These are phyloP conservation scores for Apogon talboti DNA, from an alignment of 2,797 vertebrate genomes.

Conservation along the genomic window DNA sequence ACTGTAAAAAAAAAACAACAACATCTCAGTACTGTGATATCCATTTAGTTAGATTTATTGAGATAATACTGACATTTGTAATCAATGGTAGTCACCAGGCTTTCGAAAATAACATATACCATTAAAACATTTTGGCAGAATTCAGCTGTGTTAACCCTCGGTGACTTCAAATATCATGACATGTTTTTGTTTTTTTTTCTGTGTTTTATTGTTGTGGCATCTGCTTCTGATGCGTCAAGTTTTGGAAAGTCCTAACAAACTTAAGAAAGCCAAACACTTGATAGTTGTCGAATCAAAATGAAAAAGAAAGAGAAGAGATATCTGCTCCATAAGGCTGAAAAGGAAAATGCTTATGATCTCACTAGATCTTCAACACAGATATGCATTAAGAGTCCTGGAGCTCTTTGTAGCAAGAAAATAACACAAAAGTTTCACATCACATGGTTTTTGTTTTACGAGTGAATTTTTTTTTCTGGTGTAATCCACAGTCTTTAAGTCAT, in stretches of 20 bases:
- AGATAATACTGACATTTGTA: conserved; percentile 88
- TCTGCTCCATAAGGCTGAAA: conserved; percentile 77
- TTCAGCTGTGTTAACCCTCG: conserved; percentile 57
- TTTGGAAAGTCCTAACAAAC: conserved; percentile 68
- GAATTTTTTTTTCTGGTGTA: conserved; percentile 57
- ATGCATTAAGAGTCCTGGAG: conserved; percentile 72
- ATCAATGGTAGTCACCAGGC: conserved; percentile 81
- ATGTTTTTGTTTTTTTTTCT: conserved; percentile 34
- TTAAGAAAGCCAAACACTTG: conserved; percentile 73
- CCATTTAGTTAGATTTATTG: conserved; percentile 85
- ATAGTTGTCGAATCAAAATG: conserved; percentile 60
- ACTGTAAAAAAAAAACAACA: conserved; percentile 41
- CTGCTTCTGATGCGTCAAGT: conserved; percentile 57
- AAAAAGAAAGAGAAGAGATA: conserved; percentile 59
- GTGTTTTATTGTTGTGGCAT: conserved; percentile 61
- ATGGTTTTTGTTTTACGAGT: conserved; percentile 65
- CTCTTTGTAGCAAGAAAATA: conserved; percentile 70
- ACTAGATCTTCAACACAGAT: conserved; percentile 78
- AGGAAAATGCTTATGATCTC: conserved; percentile 78
- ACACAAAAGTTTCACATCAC: conserved; percentile 80
- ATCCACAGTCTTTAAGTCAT: conserved; percentile 73
- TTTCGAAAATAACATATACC: conserved; percentile 82
- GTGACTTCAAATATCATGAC: conserved; percentile 69
- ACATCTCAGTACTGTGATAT: conserved; percentile 41
- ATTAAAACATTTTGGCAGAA: conserved; percentile 78